Base-by-base conservation (phyloP, 2,797 vertebrate genomes). In the Sciaenops ocellatus region DNA sequence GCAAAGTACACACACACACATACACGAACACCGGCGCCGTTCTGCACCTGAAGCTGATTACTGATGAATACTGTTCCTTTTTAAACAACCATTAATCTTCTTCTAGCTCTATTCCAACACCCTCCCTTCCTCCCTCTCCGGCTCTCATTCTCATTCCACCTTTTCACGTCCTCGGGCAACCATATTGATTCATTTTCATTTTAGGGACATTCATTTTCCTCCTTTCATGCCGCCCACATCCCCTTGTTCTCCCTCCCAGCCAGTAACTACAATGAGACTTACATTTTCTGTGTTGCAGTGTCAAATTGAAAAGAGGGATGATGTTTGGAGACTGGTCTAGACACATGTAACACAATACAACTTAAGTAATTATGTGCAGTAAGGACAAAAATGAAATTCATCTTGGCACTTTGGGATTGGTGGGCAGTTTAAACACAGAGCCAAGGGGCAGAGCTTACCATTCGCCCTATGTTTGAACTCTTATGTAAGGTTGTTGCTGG, bases 11-110 rank as follows among this genome's bases (percentile, higher is more conserved):
- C 56, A 18, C 42, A 44, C 69, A 42, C 61, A 73, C 71, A 44
- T 41, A 55, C 63, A 22, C 60, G 60, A 41, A 51, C 26, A 44
- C 69, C 0, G 3, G 48, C 0, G 11, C 22, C 0, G 8, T 50
- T 55, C 64, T 76, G 64, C 83, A 83, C 88, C 83, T 88, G 83
- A 74, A 88, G 84, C 82, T 56, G 42, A 70, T 75, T 69, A 12
- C 84, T 85, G 85, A 89, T 86, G 73, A 90, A 86, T 87, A 56
- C 74, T 50, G 61, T 73, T 90, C 79, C 80, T 73, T 78, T 85
- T 90, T 86, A 90, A 93, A 85, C 69, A 74, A n/a, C 59, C 83
- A 89, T 90, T 90, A 85, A 90, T 92, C 91, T 88, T 41, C 4
- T 47, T 72, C 69, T 44, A 61, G 69, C 78, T 79, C 76, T 42